Evolutionary conservation across 1,140 invertebrate genomes (phyloP), one percentile per base, ranked within the genome.

Genomic region (Planococcus citri): DNA sequence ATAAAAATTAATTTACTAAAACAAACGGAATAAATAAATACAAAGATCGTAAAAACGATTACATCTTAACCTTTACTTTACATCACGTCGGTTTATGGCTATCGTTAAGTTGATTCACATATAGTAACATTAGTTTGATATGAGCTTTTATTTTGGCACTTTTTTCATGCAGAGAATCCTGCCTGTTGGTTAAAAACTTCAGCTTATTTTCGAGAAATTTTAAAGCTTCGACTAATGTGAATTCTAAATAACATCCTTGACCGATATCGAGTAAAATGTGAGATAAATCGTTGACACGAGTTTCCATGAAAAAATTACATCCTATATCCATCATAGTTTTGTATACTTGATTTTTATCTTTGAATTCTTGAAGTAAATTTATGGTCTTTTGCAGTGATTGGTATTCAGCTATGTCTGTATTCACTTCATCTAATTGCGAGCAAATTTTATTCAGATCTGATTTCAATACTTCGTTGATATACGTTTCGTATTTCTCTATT

Each of bases 261-360:
- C 91, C 91, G 73, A 92, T 79, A 74, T 87, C 83, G 20, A 93
- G 79, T 58, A 87, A 78, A 68, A 93, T 85, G 25, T 77, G 83
- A 0, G 86, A 85, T 68, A 86, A 81, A 77, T 91, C 82, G 17
- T 82, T 78, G 0, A 90, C 85, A 72, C 83, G 80, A 57, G 87
- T 87, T 77, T 89, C 83, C 75, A 89, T 82, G 73, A 87, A 89
- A 60, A 89, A 85, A 77, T 87, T 88, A 73, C 87, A 87, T 25
- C 89, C 89, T 27, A 91, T 74, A 76, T 91, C 88, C 25, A 91
- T 80, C 81, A 91, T 86, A 0, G 88, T 89, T 76, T 91, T 91
- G 41, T 90, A 85, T 17, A 85, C 86, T 70, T 80, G 77, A 6
- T 80, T 76, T 68, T 82, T 75, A 1, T 81, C 73, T 1, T 79